A percentile compares a stretch with the other conserved stretches of the same genome.
Conservation (phyloP, 2,797 vertebrate genomes). For the Ciconia nigra region DNA sequence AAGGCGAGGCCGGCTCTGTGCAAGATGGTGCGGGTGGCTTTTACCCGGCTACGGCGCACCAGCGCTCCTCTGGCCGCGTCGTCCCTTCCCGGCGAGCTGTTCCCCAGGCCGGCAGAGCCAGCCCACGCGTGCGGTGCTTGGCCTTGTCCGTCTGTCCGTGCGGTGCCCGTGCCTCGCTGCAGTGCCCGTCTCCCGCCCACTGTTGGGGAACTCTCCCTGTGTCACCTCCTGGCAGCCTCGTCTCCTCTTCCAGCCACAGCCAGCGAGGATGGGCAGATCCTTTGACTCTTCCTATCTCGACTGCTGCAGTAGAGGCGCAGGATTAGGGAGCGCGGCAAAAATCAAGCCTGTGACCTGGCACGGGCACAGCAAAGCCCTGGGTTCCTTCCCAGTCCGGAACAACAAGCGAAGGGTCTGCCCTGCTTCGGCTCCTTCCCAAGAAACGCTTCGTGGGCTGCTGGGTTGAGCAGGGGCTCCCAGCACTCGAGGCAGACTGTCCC, state of each 20-base stretch:
- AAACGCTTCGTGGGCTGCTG: neutral
- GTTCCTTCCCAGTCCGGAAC: neutral
- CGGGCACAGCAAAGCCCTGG: neutral
- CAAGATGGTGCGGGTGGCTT: rapidly evolving
- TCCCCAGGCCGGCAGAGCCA: neutral
- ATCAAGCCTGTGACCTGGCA: neutral
- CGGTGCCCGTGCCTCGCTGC: neutral
- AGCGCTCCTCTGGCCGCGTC: rapidly evolving
- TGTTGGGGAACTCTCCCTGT: rapidly evolving
- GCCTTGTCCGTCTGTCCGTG: neutral
- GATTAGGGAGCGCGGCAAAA: neutral
- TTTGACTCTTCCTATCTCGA: rapidly evolving
- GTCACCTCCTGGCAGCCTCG: neutral
- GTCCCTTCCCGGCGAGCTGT: neutral
- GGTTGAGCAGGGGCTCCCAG: rapidly evolving
- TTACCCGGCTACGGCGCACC: rapidly evolving
- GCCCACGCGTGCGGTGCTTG: rapidly evolving
- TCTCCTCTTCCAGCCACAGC: neutral
- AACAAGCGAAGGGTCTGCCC: neutral
- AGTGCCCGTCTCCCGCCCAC: neutral
- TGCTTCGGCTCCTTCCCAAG: neutral
- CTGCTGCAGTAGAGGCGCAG: rapidly evolving
- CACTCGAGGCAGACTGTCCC: neutral
- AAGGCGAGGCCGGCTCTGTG: rapidly evolving
- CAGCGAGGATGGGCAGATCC: neutral